Conservation (phyloP, 2,888 invertebrate genomes). For the Lacanobia oleracea region DNA sequence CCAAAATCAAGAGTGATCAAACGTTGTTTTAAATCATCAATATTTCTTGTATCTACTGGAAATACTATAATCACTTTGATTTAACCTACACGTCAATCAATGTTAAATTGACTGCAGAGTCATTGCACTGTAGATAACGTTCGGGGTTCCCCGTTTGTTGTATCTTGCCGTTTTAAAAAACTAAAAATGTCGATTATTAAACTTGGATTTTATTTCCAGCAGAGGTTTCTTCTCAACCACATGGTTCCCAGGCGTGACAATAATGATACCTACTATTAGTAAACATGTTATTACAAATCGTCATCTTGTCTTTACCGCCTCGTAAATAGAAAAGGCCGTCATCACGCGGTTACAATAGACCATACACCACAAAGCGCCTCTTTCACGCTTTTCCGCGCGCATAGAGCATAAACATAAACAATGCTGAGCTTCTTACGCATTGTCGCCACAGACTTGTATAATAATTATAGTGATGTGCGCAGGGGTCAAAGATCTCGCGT, state of each 20-base stretch:
- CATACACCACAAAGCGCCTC: constrained; percentile 39
- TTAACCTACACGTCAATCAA: neutral
- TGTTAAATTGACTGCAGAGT: neutral
- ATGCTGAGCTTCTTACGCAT: constrained; percentile 32
- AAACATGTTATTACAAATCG: constrained; percentile 3
- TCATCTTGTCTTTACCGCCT: constrained; percentile 11
- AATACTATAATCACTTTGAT: too few species aligned
- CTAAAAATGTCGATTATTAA: too few species aligned
- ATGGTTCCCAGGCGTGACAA: too few species aligned
- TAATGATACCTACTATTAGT: neutral
- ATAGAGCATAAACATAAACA: constrained; percentile 32
- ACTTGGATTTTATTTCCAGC: neutral
- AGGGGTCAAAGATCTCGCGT: constrained; percentile 45
- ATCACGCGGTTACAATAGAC: constrained; percentile 36
- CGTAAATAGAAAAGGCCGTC: constrained; percentile 17
- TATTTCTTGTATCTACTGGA: too few species aligned
- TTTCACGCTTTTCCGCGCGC: constrained; percentile 28
- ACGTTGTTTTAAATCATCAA: too few species aligned
- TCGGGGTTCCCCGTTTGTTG: constrained; percentile 2
- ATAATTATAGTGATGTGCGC: constrained; percentile 16
- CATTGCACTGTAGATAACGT: constrained; percentile 1
- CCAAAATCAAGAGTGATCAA: too few species aligned
- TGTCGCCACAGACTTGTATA: constrained; percentile 44
- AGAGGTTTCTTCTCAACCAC: constrained; percentile 3
- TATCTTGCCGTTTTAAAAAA: too few species aligned